These are phyloP conservation scores for Enteromius unitaeniatus DNA, from an alignment of 2,797 vertebrate species.

Conservation along the genomic window DNA sequence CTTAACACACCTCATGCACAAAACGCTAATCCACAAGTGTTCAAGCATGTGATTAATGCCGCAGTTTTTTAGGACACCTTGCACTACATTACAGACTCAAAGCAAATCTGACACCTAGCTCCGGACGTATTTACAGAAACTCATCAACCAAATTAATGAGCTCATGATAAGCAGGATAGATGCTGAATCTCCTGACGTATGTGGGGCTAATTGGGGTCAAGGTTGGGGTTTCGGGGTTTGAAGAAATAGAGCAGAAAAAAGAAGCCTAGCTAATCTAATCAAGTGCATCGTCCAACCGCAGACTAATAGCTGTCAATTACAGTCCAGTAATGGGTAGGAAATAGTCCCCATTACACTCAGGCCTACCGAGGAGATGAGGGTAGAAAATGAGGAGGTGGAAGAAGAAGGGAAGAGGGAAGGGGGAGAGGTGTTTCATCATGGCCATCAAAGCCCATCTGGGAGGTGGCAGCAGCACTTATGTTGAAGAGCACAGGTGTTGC, in stretches of 20 bases:
- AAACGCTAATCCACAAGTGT: not conserved
- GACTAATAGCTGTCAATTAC: slow-evolving; percentile 80
- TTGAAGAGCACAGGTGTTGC: slow-evolving; percentile 80
- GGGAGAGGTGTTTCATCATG: slow-evolving; percentile 68
- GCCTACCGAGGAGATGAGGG: slow-evolving; percentile 61
- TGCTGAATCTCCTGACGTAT: slow-evolving; percentile 72
- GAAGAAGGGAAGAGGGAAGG: slow-evolving; percentile 54
- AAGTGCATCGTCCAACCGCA: slow-evolving; percentile 75
- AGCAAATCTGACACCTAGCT: slow-evolving; percentile 13
- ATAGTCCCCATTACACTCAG: slow-evolving; percentile 66
- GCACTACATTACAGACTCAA: not conserved
- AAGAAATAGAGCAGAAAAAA: slow-evolving; percentile 70
- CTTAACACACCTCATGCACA: not conserved
- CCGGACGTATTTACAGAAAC: slow-evolving; percentile 70
- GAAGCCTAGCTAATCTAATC: slow-evolving; percentile 77
- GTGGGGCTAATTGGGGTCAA: slow-evolving; percentile 81
- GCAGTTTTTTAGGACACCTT: slow-evolving; percentile 23
- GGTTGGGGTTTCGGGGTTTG: slow-evolving; percentile 76
- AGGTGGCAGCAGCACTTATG: slow-evolving; percentile 64
- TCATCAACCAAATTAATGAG: slow-evolving; percentile 76
- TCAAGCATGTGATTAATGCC: not conserved
- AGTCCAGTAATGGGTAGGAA: slow-evolving; percentile 70
- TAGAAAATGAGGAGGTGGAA: slow-evolving; percentile 48
- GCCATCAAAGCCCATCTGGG: slow-evolving; percentile 80
- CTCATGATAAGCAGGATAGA: slow-evolving; percentile 71